Evolutionary conservation across 1,140 invertebrate species (phyloP), one percentile per base, ranked within the genome.

Genomic region (Eumaeus atala): DNA sequence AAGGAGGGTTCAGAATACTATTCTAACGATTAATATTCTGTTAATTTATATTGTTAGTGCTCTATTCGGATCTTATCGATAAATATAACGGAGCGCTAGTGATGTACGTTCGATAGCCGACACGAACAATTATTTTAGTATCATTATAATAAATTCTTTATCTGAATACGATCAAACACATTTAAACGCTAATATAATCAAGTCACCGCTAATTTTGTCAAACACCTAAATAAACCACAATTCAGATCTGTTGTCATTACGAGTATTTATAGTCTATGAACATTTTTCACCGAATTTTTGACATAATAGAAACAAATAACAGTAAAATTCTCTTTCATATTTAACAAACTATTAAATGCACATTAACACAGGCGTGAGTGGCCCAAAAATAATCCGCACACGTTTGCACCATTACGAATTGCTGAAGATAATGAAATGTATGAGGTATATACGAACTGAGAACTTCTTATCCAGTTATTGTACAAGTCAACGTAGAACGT

Each of bases 331-430:
- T 83, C 76, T 84, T 72, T 62, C 70, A 84, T 77, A 74, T 79
- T 74, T 80, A 86, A 86, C 83, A 84, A 82, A 62, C 74, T 84
- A 86, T 74, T 86, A 86, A 86, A 84, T 86, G 83, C 83, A 86
- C 21, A 28, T 28, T 76, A 66, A 70, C 57, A 66, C 55, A 72
- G 72, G 80, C 73, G 66, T 56, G 68, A 68, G 70, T 63, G 72
- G 71, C 76, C 75, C 68, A 64, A 71, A 70, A 67, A 68, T 73
- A 44, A 16, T 44, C 40, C 40, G 40, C 40, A 17, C 12, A 44
- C 21, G 21, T 28, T 59, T 64, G 63, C 72, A 70, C 63, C 63
- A 76, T 74, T 69, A 56, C 69, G 74, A 64, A 65, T 66, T 66
- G 64, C 21, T 3, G 21, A 28, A 28, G 21, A 44, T 16, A 14